A percentile compares a stretch with the other conserved stretches of the same genome.
These are phyloP conservation scores for Crossoptilon crossoptilon DNA, from an alignment of 2,797 vertebrate species.

Conservation along the genomic window DNA sequence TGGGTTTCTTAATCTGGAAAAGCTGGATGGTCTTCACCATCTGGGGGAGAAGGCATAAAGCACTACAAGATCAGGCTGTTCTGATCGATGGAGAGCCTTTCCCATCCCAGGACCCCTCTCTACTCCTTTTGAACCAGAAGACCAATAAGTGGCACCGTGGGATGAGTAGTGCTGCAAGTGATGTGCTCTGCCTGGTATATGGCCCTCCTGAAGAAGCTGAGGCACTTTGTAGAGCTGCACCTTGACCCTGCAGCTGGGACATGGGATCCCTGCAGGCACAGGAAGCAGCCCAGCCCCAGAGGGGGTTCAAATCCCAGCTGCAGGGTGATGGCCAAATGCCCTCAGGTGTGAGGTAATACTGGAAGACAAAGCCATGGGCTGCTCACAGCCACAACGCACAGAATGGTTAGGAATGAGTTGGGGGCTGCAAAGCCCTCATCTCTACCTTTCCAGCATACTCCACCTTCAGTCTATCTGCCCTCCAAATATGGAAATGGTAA, in stretches of 20 bases:
- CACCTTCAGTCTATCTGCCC: background rate
- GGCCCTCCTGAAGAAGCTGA: background rate
- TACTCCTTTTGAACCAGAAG: background rate
- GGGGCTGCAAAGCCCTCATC: background rate
- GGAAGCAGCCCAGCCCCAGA: background rate
- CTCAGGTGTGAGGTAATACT: background rate
- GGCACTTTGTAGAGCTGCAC: background rate
- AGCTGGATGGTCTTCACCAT: slow-evolving; percentile 18
- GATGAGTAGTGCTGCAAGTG: background rate
- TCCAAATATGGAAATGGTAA: background rate
- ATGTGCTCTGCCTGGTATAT: background rate
- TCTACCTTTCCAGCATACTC: background rate
- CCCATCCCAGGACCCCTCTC: slow-evolving; percentile 26
- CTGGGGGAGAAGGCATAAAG: background rate
- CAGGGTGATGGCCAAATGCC: background rate
- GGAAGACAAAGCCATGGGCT: background rate
- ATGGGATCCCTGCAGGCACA: background rate
- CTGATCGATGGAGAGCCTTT: slow-evolving; percentile 34
- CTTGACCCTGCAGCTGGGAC: background rate
- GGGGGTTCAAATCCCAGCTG: background rate
- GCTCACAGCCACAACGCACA: background rate
- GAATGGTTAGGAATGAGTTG: background rate
- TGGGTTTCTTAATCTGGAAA: slow-evolving; percentile 40
- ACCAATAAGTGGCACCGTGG: background rate
- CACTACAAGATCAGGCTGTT: background rate